Conservation (phyloP, 2,888 invertebrate species). For the Xanthia icteritia region DNA sequence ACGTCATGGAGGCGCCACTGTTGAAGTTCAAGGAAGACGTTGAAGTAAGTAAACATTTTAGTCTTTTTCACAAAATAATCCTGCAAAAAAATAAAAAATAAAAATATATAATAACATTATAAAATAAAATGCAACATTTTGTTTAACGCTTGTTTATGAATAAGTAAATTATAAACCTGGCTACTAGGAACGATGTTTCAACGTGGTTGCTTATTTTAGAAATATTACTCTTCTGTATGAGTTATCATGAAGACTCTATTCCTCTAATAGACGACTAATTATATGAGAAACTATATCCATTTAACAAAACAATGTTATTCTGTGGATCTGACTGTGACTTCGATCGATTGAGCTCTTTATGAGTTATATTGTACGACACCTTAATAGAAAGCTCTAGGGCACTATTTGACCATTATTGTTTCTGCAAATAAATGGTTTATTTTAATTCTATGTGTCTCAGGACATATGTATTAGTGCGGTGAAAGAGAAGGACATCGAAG, state of each 20-base stretch:
- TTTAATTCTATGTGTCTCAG: slow-evolving; percentile 75
- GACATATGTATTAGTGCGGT: slow-evolving; percentile 97
- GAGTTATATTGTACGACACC: not conserved
- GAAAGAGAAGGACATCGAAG: slow-evolving; percentile 97
- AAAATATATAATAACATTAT: too few relatives aligned
- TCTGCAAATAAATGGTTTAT: not conserved
- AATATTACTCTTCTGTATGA: not conserved
- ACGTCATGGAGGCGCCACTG: slow-evolving; percentile 96
- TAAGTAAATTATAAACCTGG: not conserved
- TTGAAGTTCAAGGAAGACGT: slow-evolving; percentile 96
- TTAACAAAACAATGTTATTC: not conserved
- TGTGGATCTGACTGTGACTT: not conserved
- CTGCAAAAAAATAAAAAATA: too few relatives aligned
- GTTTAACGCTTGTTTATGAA: not conserved
- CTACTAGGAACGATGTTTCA: not conserved
- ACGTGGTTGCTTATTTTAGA: not conserved
- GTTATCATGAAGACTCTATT: not conserved
- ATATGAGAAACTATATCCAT: not conserved
- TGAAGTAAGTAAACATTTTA: slow-evolving; percentile 89
- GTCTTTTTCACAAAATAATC: not conserved
- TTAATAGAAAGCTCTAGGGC: not conserved
- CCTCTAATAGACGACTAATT: not conserved
- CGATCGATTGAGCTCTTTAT: not conserved
- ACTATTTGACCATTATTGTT: not conserved
- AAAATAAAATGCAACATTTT: not conserved